A percentile compares a stretch with the other conserved stretches of the same genome.
phyloP scores from a whole-genome alignment of 64 coral and sea anemone species.

The Pachyseris speciosa region DNA sequence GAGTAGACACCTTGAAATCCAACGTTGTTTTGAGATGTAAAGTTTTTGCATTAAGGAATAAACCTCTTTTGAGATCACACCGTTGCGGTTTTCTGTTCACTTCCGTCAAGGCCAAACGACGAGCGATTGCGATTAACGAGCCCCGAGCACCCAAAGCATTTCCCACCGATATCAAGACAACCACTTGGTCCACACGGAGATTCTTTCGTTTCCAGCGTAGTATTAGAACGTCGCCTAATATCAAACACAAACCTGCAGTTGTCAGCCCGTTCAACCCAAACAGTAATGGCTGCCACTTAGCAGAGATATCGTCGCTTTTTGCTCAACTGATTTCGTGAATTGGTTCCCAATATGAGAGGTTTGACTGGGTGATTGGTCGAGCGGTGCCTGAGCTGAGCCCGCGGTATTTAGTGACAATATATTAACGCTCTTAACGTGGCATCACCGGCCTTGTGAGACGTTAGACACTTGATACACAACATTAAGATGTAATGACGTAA shows the following conservation, averaged over 20 bases:
- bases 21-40: background rate
- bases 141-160: background rate
- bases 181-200: slow-evolving; percentile 17
- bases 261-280: slow-evolving; percentile 54
- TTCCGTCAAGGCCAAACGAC: background rate
- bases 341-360: slow-evolving; percentile 32
- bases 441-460: slow-evolving; percentile 71
- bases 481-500: slow-evolving; percentile 98
- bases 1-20: background rate
- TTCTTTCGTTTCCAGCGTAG: background rate
- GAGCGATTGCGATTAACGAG: background rate
- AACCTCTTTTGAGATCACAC: background rate
- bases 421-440: slow-evolving; percentile 68
- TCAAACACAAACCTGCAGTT: slow-evolving; percentile 70
- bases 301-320: slow-evolving; percentile 43
- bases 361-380: slow-evolving; percentile 36
- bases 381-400: slow-evolving; percentile 29
- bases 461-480: slow-evolving; percentile 80
- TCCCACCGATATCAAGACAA: slow-evolving; percentile 48
- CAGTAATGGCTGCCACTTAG: slow-evolving; percentile 26
- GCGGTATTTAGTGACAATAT: slow-evolving; percentile 28
- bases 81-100: background rate
- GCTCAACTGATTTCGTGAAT: slow-evolving; percentile 49
- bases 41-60: background rate
- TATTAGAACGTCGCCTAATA: background rate